These are phyloP conservation scores for Callosobruchus maculatus DNA, from an alignment of 2,888 invertebrate genomes.

Conservation along the genomic window DNA sequence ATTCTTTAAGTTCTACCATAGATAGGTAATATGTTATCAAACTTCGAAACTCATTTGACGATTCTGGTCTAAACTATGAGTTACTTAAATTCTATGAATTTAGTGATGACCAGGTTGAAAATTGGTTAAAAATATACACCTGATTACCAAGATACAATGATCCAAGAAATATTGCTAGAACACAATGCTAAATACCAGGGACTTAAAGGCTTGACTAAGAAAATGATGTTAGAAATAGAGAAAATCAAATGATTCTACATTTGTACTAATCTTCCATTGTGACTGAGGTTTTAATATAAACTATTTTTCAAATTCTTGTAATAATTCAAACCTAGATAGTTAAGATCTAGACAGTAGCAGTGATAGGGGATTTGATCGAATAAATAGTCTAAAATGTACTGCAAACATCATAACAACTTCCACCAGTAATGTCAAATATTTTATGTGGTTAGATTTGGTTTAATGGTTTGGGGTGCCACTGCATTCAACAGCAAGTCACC, in stretches of 20 bases:
- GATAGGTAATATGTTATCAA: conserved; percentile 21
- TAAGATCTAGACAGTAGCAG: no score
- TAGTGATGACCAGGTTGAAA: conserved; percentile 21
- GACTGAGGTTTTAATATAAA: not conserved
- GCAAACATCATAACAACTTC: no score
- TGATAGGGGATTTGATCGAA: no score
- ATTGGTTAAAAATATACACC: conserved; percentile 27
- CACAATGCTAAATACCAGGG: conserved; percentile 30
- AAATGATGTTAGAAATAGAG: conserved; percentile 24
- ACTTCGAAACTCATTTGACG: conserved; percentile 26
- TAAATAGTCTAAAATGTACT: no score
- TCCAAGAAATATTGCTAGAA: conserved; percentile 23
- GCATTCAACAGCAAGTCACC: no score
- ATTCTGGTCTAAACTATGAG: conserved; percentile 23
- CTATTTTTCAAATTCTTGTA: not conserved
- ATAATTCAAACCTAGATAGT: not conserved
- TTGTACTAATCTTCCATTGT: not conserved
- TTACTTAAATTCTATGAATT: conserved; percentile 32
- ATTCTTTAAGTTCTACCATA: conserved; percentile 24
- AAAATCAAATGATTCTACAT: conserved; percentile 8
- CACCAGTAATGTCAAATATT: no score
- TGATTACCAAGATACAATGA: conserved; percentile 15
- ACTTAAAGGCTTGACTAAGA: conserved; percentile 31
- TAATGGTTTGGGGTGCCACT: no score
- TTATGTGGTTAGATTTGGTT: no score